A percentile compares a stretch with the other conserved stretches of the same genome.
These are phyloP conservation scores for Thamnaconus septentrionalis DNA, from an alignment of 2,113 vertebrate species.

Conservation along the genomic window DNA sequence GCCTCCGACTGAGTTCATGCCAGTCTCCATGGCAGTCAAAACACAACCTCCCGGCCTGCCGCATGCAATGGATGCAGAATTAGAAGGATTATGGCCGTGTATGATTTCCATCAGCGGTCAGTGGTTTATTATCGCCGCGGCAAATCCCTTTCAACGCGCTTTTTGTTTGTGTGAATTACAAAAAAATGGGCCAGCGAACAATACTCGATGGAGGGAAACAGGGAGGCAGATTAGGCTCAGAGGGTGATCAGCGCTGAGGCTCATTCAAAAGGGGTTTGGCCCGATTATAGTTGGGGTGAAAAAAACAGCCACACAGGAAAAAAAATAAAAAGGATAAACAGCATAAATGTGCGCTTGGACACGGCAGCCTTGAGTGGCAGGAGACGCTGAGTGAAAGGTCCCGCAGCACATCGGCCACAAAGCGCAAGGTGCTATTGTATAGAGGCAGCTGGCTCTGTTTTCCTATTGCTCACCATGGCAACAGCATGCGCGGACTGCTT, in stretches of 20 bases:
- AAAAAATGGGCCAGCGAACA: constrained; percentile 41
- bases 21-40: constrained; percentile 39
- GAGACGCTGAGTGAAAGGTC: constrained; percentile 37
- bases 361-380: constrained; percentile 55
- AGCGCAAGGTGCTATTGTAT: constrained; percentile 38
- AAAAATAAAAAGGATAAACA: constrained; percentile 30
- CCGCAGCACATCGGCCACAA: constrained; percentile 30
- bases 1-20: constrained; percentile 34
- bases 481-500: constrained; percentile 35
- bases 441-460: constrained; percentile 33
- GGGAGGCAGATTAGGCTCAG: constrained; percentile 43
- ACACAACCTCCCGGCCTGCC: constrained; percentile 31
- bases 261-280: constrained; percentile 35
- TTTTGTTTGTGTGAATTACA: constrained; percentile 59
- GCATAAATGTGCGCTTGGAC: constrained; percentile 29
- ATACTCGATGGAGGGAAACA: constrained; percentile 45
- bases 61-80: constrained; percentile 44
- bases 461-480: constrained; percentile 51
- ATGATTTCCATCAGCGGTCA: constrained; percentile 69
- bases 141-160: constrained; percentile 69
- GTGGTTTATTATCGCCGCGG: constrained; percentile 66
- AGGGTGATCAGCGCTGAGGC: constrained; percentile 22
- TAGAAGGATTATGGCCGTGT: constrained; percentile 65
- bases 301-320: constrained; percentile 8
- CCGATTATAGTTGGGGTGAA: no score